A percentile compares a stretch with the other conserved stretches of the same genome.
Conservation (phyloP, 2,888 invertebrate genomes). For the Euspilapteryx auroguttella region DNA sequence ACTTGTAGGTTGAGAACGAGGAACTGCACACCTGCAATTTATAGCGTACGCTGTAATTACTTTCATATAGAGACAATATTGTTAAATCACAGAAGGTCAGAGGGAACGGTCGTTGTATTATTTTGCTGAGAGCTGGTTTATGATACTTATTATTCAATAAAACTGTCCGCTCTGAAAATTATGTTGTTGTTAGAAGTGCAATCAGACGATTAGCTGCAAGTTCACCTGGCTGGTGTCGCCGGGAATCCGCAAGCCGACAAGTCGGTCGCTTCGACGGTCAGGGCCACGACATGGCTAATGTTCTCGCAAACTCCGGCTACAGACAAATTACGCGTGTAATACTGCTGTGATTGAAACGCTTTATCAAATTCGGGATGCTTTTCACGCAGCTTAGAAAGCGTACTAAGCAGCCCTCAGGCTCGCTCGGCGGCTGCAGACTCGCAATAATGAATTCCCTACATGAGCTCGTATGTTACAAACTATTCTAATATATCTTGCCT, state of each 20-base stretch:
- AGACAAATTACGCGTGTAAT: slow-evolving; percentile 5
- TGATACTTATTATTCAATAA: slow-evolving; percentile 35
- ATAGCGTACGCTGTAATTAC: slow-evolving; percentile 25
- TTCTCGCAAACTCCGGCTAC: slow-evolving; percentile 1
- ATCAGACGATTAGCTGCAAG: slow-evolving; percentile 1
- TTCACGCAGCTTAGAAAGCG: background rate
- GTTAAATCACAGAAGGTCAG: slow-evolving; percentile 30
- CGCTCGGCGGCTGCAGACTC: too few relatives aligned
- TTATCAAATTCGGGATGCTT: slow-evolving; percentile 6
- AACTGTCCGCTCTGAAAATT: slow-evolving; percentile 23
- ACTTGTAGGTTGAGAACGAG: too few relatives aligned
- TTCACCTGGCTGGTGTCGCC: background rate
- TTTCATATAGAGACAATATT: slow-evolving; percentile 32
- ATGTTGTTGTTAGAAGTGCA: slow-evolving; percentile 13
- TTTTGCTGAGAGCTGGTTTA: slow-evolving; percentile 25
- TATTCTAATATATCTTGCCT: too few relatives aligned
- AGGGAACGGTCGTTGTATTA: slow-evolving; percentile 12
- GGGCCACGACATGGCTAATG: slow-evolving; percentile 3
- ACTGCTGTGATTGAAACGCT: slow-evolving; percentile 6
- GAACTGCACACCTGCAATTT: too few relatives aligned
- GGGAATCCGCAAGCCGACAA: too few relatives aligned
- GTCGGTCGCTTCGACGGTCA: too few relatives aligned
- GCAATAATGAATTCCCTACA: too few relatives aligned
- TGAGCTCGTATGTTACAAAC: too few relatives aligned
- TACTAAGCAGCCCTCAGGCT: background rate